Evolutionary conservation across 1,140 invertebrate genomes (phyloP).

Genomic region (Anagrus nilaparvatae): DNA sequence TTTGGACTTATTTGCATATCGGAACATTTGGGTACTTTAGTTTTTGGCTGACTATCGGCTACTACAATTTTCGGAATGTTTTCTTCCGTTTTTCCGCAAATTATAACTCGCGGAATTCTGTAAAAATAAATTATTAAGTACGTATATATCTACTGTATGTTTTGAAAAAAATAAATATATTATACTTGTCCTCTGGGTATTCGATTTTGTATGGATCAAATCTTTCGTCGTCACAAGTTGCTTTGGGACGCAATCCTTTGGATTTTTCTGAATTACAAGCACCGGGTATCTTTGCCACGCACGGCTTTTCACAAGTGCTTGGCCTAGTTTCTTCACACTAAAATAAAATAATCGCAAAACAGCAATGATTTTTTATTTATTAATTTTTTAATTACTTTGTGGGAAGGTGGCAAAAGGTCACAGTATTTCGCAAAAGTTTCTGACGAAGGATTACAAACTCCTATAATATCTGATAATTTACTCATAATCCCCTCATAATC

Average conservation of each 20-base stretch:
- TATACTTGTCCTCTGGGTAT: slow-evolving; percentile 33
- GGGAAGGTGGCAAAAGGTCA: slow-evolving; percentile 21
- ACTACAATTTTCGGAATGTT: slow-evolving; percentile 34
- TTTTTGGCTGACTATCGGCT: slow-evolving; percentile 23
- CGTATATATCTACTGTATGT: not conserved
- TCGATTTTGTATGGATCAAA: slow-evolving; percentile 26
- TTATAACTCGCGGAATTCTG: slow-evolving; percentile 33
- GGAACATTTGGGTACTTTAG: slow-evolving; percentile 20
- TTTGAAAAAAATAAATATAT: slow-evolving; percentile 4
- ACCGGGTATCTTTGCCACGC: not conserved
- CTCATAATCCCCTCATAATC: slow-evolving; percentile 34
- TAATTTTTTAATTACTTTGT: slow-evolving; percentile 9
- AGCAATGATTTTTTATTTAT: not conserved
- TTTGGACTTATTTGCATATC: slow-evolving; percentile 36
- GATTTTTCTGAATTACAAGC: not conserved
- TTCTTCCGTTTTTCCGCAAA: slow-evolving; percentile 32
- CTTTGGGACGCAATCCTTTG: slow-evolving; percentile 1
- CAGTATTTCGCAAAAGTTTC: slow-evolving; percentile 24
- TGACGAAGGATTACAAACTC: slow-evolving; percentile 26
- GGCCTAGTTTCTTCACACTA: not conserved
- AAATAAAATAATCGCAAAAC: slow-evolving; percentile 3
- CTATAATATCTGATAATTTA: slow-evolving; percentile 28
- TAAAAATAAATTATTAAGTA: slow-evolving; percentile 3
- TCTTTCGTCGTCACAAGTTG: slow-evolving; percentile 9
- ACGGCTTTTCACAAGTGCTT: not conserved